phyloP scores from a whole-genome alignment of 1,140 invertebrate genomes.

The Papilio polyxenes region DNA sequence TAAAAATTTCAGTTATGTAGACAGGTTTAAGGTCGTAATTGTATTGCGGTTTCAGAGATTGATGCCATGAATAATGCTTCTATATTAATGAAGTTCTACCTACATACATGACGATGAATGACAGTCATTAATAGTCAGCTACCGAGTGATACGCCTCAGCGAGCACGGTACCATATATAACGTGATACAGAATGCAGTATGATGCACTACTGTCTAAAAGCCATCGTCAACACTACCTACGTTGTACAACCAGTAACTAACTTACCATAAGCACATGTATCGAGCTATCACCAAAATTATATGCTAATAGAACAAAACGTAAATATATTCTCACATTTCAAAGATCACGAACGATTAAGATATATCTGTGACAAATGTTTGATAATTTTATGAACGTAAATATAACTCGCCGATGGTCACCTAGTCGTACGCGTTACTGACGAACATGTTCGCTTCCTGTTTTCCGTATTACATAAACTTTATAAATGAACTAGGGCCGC shows the following conservation, averaged over 20 bases:
- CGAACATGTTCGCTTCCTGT: slow-evolving; percentile 17
- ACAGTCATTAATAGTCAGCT: slow-evolving; percentile 50
- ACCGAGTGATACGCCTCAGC: slow-evolving; percentile 55
- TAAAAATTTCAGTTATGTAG: background rate
- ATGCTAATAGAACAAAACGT: slow-evolving; percentile 57
- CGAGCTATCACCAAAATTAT: slow-evolving; percentile 67
- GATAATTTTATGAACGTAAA: slow-evolving; percentile 5
- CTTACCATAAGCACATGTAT: slow-evolving; percentile 73
- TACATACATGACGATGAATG: slow-evolving; percentile 60
- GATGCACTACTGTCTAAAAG: slow-evolving; percentile 74
- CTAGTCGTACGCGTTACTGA: slow-evolving; percentile 27
- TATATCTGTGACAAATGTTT: slow-evolving; percentile 46
- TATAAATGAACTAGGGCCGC: slow-evolving; percentile 30
- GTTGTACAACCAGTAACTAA: slow-evolving; percentile 61
- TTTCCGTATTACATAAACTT: slow-evolving; percentile 38
- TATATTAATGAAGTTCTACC: slow-evolving; percentile 58
- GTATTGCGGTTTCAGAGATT: slow-evolving; percentile 38
- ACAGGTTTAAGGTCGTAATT: background rate
- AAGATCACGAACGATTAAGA: slow-evolving; percentile 55
- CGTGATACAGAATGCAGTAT: slow-evolving; percentile 56
- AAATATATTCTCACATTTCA: slow-evolving; percentile 62
- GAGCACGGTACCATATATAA: slow-evolving; percentile 52
- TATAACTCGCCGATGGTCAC: slow-evolving; percentile 6
- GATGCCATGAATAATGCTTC: slow-evolving; percentile 56
- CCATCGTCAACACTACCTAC: slow-evolving; percentile 67